Base-by-base conservation (phyloP, 2,113 vertebrate species). In the Pipra filicauda region DNA sequence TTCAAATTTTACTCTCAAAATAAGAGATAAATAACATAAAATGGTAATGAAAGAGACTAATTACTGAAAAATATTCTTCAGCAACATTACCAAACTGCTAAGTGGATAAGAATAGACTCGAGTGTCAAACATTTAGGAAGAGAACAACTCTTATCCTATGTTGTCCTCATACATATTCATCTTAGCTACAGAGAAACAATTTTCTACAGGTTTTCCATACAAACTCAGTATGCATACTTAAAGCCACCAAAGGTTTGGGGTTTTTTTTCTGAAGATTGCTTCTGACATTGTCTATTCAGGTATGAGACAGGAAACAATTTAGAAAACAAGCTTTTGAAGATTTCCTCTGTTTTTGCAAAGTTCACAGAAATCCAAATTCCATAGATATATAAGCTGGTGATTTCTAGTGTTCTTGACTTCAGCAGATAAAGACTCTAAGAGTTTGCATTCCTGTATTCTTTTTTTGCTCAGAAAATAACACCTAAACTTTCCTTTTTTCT, bases 181-280 rank as follows among this genome's bases (percentile, higher is more conserved):
- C 33, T 52, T n/a, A 48, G 27, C 28, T 59, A 74, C 8, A 15
- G 11, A 76, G 26, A 69, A 73, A n/a, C 1, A 26, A 23, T 88
- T 85, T 78, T 85, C 27, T 26, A 10, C 23, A 31, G 12, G 12
- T 81, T 83, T 91, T 93, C 43, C 35, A 4, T 41, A 57, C 3
- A 64, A 81, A 59, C 41, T 81, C 21, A 59, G 31, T 27, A 23
- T 67, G 12, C 9, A 16, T n/a, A 43, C 8, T 9, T 83, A 57
- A 85, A 88, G 12, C 3, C 21, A 5, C 8, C 41, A 31, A 31
- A 23, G 18, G 12, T 1, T 18, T 62, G 5, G 4, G 1, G 0
- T 5, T 18, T 70, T 67, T 58, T 49, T 80, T 28, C 44, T 43
- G 21, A 65, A 79, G 54, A 84, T 84, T 81, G 30, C 23, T 62